Evolutionary conservation across 2,113 vertebrate species (phyloP), one percentile per base, ranked within the genome.

Genomic region (Sigmodon hispidus): DNA sequence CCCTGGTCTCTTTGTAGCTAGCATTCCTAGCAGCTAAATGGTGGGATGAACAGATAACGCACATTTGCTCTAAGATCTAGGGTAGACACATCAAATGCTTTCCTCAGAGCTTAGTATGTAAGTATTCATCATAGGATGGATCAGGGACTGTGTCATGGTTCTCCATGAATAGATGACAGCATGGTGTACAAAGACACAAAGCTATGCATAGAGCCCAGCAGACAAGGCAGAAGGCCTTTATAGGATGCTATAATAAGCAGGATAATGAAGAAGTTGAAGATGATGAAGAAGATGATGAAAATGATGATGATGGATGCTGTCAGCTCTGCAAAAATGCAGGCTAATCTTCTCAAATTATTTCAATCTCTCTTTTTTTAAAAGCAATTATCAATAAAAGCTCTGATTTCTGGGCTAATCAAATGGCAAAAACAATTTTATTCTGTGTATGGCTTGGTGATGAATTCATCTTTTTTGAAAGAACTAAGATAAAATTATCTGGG

Each of bases 401-500:
- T 70, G 59, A 93, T 15, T 50, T 93, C 0, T 34, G 94, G 87
- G 67, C 80, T 93, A 63, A 91, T 70, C 94, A 81, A 96, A 94
- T 24, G 88, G 50, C 31, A 52, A 89, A 84, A 81, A 45, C 84
- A n/a, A 8, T 87, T 84, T 94, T 96, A 95, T 95, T 77, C 85
- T 93, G 36, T 31, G 63, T 91, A 88, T 73, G 48, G 95, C 63
- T 93, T 34, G 59, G 93, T 88, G 92, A 96, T 93, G 67, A 95
- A 96, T 95, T 89, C 95, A 97, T 52, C 59, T 90, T 85, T 85
- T 97, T 96, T 94, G 88, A 97, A 98, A 95, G 48, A 97, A 85
- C 52, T 94, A 84, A 89, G 88, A 40, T 95, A 95, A 97, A 97
- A 92, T 90, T 45, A 90, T 96, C 80, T 94, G 90, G 94, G 45